A percentile compares a stretch with the other conserved stretches of the same genome.
phyloP scores from a whole-genome alignment of 2,797 vertebrate genomes.

The Strix occidentalis region DNA sequence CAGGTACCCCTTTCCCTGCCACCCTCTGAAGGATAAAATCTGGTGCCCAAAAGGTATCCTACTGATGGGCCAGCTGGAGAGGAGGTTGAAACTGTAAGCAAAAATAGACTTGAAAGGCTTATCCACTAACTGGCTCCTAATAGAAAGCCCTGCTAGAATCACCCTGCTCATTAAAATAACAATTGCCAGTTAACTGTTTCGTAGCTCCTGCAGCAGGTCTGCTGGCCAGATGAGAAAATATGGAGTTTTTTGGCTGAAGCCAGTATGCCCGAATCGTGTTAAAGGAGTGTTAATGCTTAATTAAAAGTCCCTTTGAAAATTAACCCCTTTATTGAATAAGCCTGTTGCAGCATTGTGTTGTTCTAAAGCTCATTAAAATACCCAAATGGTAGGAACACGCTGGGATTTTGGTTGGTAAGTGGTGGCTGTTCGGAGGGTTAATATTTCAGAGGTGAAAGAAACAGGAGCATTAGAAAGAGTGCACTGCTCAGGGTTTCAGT shows the following conservation, averaged over 20 bases:
- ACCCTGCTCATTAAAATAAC: slow-evolving; percentile 12
- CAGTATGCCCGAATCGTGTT: background rate
- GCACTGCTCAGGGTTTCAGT: background rate
- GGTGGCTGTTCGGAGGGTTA: background rate
- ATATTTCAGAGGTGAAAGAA: background rate
- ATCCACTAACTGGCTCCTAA: background rate
- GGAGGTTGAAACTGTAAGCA: background rate
- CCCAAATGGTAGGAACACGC: background rate
- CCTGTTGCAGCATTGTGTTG: background rate
- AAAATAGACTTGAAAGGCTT: slow-evolving; percentile 32
- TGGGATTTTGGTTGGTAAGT: background rate
- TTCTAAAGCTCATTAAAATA: background rate
- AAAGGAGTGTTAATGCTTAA: background rate
- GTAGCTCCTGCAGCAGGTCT: background rate
- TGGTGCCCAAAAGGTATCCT: background rate
- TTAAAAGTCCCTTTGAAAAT: background rate
- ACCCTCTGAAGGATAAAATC: background rate
- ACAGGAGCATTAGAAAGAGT: background rate
- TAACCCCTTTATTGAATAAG: background rate
- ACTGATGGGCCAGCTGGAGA: background rate
- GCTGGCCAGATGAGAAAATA: background rate
- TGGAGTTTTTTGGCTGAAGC: background rate
- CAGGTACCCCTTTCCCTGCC: background rate
- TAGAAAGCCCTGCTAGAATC: background rate
- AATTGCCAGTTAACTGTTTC: background rate